Conservation (phyloP, 2,797 vertebrate species). For the Melanotaenia trifasciata region DNA sequence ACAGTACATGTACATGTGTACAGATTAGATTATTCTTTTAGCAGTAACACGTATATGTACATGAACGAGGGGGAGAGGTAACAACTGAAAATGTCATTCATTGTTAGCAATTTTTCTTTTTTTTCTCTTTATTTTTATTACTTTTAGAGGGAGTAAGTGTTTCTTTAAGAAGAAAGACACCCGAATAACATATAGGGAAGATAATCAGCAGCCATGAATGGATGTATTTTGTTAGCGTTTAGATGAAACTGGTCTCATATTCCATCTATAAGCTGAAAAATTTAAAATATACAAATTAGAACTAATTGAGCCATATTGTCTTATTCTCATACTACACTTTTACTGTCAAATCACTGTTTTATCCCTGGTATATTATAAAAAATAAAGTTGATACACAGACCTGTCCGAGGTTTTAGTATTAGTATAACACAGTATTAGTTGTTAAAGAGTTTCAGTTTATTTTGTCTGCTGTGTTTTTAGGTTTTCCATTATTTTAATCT, state of each 20-base stretch:
- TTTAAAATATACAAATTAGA: too few relatives aligned
- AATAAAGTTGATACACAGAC: background rate
- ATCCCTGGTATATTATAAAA: background rate
- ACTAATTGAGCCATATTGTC: too few relatives aligned
- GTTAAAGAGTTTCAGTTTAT: background rate
- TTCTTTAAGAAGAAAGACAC: background rate
- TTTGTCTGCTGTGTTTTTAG: background rate
- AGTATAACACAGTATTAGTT: background rate
- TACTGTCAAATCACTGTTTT: background rate
- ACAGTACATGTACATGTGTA: slow-evolving; percentile 19
- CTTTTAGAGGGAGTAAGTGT: background rate
- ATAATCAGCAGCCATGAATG: background rate
- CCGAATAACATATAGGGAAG: background rate
- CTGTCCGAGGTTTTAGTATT: background rate
- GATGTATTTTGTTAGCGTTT: background rate
- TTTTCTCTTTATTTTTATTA: too few relatives aligned
- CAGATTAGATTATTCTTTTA: background rate
- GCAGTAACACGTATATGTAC: background rate
- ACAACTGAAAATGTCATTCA: background rate
- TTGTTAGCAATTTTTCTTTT: too few relatives aligned
- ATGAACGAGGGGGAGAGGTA: background rate
- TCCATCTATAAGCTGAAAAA: too few relatives aligned
- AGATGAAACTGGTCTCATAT: background rate
- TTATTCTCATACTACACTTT: background rate
- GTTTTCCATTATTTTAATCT: background rate